A percentile compares a stretch with the other conserved stretches of the same genome.
Conservation (phyloP, 2,113 vertebrate species). For the Paradisaea rubra region DNA sequence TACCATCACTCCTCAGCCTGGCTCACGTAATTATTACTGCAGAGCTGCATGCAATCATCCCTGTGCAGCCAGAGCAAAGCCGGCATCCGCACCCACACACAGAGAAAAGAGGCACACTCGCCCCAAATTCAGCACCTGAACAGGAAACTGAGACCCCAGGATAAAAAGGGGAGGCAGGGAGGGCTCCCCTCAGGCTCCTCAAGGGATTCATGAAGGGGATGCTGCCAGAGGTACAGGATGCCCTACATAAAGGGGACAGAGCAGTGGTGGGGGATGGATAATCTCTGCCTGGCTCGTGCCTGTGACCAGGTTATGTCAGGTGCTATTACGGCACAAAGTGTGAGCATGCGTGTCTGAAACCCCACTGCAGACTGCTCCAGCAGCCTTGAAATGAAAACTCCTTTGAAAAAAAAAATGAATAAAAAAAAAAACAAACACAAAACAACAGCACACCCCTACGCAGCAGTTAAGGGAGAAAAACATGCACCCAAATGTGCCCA, state of each 20-base stretch:
- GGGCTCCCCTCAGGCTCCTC: background rate
- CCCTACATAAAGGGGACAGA: background rate
- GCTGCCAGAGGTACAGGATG: background rate
- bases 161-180: background rate
- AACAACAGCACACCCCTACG: background rate
- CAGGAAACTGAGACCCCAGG: background rate
- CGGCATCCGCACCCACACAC: background rate
- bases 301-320: conserved; percentile 54
- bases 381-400: background rate
- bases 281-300: background rate
- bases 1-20: background rate
- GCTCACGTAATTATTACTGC: background rate
- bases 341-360: background rate
- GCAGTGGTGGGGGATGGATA: background rate
- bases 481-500: background rate
- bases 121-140: background rate
- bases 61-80: background rate
- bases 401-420: background rate
- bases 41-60: background rate
- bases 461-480: background rate
- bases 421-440: background rate
- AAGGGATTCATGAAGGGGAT: background rate
- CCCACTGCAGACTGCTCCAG: background rate
- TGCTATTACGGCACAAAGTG: background rate
- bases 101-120: rapidly evolving